A percentile compares a stretch with the other conserved stretches of the same genome.
These are phyloP conservation scores for Lacerta agilis DNA, from an alignment of 2,797 vertebrate genomes.

Conservation along the genomic window DNA sequence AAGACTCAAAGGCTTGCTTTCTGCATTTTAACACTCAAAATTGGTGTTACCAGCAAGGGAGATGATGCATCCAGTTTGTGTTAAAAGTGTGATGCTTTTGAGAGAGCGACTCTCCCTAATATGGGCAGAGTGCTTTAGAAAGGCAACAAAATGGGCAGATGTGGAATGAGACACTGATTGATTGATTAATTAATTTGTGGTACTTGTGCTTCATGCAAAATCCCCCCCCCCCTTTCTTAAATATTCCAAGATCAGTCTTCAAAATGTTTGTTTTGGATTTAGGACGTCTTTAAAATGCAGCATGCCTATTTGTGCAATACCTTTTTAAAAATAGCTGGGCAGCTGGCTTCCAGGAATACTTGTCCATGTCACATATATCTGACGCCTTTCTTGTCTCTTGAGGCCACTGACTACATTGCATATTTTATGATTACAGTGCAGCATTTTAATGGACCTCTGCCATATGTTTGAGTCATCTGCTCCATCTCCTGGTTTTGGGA, in stretches of 20 bases:
- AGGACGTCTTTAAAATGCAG: slow-evolving; percentile 31
- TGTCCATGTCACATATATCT: slow-evolving; percentile 68
- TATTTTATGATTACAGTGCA: slow-evolving; percentile 73
- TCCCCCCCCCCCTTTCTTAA: neutral
- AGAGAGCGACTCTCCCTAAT: neutral
- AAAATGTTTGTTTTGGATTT: slow-evolving; percentile 56
- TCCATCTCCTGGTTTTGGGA: slow-evolving; percentile 61
- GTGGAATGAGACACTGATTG: neutral
- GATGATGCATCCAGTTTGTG: too few species aligned
- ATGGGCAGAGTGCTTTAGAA: neutral
- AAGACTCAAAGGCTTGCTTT: neutral
- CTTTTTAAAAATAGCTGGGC: slow-evolving; percentile 61
- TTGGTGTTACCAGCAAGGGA: neutral
- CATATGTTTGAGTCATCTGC: slow-evolving; percentile 78
- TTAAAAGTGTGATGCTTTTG: neutral
- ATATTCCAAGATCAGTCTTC: slow-evolving; percentile 30
- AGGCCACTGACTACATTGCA: slow-evolving; percentile 69
- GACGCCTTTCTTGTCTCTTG: slow-evolving; percentile 64
- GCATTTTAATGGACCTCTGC: slow-evolving; percentile 73
- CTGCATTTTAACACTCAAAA: neutral
- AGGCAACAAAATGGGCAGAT: neutral
- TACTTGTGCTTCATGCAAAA: neutral
- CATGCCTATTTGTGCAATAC: slow-evolving; percentile 54
- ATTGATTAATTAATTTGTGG: slow-evolving; percentile 6
- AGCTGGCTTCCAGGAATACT: slow-evolving; percentile 65